These are phyloP conservation scores for Mormyrops attenuatus DNA, from an alignment of 2,797 vertebrate genomes.

Conservation along the genomic window DNA sequence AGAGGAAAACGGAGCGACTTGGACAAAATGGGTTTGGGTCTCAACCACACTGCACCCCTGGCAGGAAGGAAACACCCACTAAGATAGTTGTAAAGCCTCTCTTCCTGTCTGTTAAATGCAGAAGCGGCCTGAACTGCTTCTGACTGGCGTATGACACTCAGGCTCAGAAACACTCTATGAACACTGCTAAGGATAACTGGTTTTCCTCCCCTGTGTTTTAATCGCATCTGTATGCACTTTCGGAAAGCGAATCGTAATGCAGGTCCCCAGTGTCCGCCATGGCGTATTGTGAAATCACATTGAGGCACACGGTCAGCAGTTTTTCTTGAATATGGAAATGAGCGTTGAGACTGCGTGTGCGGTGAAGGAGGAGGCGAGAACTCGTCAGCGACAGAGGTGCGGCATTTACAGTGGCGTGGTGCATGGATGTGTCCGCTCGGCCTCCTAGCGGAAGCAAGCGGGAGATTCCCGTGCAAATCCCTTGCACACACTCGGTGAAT, in stretches of 20 bases:
- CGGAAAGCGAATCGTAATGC: neutral
- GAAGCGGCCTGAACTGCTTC: neutral
- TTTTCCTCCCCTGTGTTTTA: slow-evolving; percentile 5
- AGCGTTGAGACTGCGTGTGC: neutral
- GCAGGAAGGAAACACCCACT: slow-evolving; percentile 38
- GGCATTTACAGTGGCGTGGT: neutral
- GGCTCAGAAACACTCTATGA: neutral
- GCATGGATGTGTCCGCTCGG: neutral
- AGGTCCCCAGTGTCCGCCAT: neutral
- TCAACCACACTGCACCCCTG: slow-evolving; percentile 50
- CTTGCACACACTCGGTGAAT: neutral
- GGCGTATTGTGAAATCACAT: neutral
- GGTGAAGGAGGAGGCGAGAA: neutral
- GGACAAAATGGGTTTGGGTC: slow-evolving; percentile 45
- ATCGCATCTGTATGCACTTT: neutral
- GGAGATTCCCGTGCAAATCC: neutral
- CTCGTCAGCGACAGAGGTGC: neutral
- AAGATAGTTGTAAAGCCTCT: slow-evolving; percentile 46
- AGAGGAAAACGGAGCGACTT: slow-evolving; percentile 48
- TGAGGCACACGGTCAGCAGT: neutral
- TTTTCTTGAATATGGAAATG: neutral
- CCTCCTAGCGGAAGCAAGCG: neutral
- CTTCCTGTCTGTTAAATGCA: neutral
- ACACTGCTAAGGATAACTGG: neutral
- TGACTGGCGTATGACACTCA: neutral